Percentiles rank a stretch among this genome's conserved stretches.
These are phyloP conservation scores for Agrochola litura DNA, from an alignment of 2,888 invertebrate species.

Conservation along the genomic window DNA sequence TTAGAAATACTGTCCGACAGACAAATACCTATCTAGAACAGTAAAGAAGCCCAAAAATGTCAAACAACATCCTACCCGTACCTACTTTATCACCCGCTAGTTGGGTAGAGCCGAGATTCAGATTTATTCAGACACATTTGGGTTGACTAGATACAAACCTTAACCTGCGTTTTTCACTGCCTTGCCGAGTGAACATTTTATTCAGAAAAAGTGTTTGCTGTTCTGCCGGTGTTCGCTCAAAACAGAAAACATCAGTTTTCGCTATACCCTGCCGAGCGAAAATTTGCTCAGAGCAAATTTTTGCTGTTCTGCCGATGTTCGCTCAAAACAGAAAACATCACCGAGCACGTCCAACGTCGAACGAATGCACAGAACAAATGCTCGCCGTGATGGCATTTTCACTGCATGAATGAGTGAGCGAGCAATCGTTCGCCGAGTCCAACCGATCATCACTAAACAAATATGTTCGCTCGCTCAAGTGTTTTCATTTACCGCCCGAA, in stretches of 20 bases:
- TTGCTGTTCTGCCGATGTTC: too few relatives aligned
- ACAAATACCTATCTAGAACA: constrained; percentile 3
- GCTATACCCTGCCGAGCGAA: too few relatives aligned
- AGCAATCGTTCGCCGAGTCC: background rate
- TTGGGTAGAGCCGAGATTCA: constrained; percentile 19
- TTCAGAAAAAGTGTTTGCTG: too few relatives aligned
- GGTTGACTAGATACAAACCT: background rate
- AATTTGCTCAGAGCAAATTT: too few relatives aligned
- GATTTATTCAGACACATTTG: constrained; percentile 38
- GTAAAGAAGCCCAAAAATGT: constrained; percentile 37
- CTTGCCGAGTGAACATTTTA: too few relatives aligned
- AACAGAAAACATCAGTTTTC: too few relatives aligned
- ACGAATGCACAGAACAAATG: background rate
- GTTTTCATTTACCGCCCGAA: background rate
- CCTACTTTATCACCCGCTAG: constrained; percentile 9
- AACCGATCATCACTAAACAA: background rate
- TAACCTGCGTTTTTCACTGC: background rate
- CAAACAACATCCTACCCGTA: background rate
- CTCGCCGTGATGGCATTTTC: background rate
- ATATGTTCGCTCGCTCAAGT: background rate
- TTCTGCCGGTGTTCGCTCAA: too few relatives aligned
- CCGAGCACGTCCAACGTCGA: too few relatives aligned
- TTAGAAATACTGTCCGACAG: background rate
- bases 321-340: too few relatives aligned
- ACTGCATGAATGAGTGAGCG: background rate